Evolutionary conservation across 2,113 vertebrate genomes (phyloP), one percentile per base, ranked within the genome.

Genomic region (Trinectes maculatus): DNA sequence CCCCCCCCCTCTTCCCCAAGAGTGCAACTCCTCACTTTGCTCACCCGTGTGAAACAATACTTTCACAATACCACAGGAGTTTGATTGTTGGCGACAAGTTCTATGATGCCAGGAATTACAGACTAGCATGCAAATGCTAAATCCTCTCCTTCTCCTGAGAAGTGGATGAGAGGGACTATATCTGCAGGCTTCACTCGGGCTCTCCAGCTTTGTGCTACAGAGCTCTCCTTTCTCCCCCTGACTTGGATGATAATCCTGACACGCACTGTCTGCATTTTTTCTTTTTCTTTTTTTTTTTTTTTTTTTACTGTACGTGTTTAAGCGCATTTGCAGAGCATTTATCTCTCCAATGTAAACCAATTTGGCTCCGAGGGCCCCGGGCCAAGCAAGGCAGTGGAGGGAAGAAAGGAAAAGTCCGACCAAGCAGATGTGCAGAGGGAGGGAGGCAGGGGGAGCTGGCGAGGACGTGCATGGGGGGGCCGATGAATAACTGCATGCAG

Each of bases 251-350:
- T 93, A 92, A 93, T 93, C 91, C 92, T 91, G 89, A 92, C 89
- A 93, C 86, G 92, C 91, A 90, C 86, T 88, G 90, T 93, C 92
- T 91, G 92, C 92, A 92, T 91, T 93, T 91, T n/a, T n/a, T n/a
- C n/a, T n/a, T n/a, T n/a, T n/a, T n/a, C n/a, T n/a, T n/a, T n/a
- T n/a, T n/a, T n/a, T n/a, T n/a, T n/a, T n/a, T n/a, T n/a, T n/a
- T 91, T 92, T 89, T 92, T 92, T 90, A 91, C 89, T 91, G 86
- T 89, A 92, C 85, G 88, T 85, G 81, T 92, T 92, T 92, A 92
- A 93, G 92, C 91, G 89, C 90, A 92, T 93, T 93, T 93, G 91
- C 91, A 85, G 82, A 89, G 91, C 89, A 92, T 93, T 93, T 93
- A 92, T 92, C 91, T 91, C 87, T 80, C 87, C 89, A 91, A 84